Base-by-base conservation (phyloP, 2,888 invertebrate genomes). In the Leptinotarsa peninsularis region DNA sequence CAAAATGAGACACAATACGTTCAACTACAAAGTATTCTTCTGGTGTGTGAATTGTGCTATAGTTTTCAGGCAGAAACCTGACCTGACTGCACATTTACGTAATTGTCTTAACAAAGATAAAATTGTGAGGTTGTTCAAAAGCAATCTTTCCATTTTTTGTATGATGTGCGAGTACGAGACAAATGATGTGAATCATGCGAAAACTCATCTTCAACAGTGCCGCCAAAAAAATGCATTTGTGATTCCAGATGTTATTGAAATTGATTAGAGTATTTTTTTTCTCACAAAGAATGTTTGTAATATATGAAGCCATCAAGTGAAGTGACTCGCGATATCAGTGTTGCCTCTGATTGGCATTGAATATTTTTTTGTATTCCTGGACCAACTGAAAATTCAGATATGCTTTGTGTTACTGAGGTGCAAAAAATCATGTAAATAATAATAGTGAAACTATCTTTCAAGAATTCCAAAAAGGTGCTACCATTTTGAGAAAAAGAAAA, bases 111-210 rank as follows among this genome's bases (percentile, higher is more conserved):
- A 66, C 15, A 63, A 49, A 43, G 50, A 66, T 7, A 58, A 68
- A 17, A 5, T 58, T 10, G 72, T 72, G 17, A 72, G 67, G 49
- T 58, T 74, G 49, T 74, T 74, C 66, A 74, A 74, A 52, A 71
- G 74, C 33, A 74, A 74, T 50, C 18, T 63, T 60, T 23, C 23
- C 4, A 33, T 74, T 23, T 74, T 66, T 27, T 74, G 74, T 60
- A 67, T 74, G 74, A 18, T 74, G 21, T 74, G 74, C 27, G 43
- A 71, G 43, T 74, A 58, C 27, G 74, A 74, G 50, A 71, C 71
- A n/a, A 14, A 52, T 4, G 21, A 66, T 27, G 7, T 71, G 4
- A 27, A 49, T 43, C 15, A 49, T 10, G 67, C 71, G 3, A 58
- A 18, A 52, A 18, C 4, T 23, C 74, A 74, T n/a, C 49, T 54